Percentiles rank a stretch among this genome's conserved stretches.
These are phyloP conservation scores for Hypocryptadius cinnamomeus DNA, from an alignment of 2,113 vertebrate genomes.

Conservation along the genomic window DNA sequence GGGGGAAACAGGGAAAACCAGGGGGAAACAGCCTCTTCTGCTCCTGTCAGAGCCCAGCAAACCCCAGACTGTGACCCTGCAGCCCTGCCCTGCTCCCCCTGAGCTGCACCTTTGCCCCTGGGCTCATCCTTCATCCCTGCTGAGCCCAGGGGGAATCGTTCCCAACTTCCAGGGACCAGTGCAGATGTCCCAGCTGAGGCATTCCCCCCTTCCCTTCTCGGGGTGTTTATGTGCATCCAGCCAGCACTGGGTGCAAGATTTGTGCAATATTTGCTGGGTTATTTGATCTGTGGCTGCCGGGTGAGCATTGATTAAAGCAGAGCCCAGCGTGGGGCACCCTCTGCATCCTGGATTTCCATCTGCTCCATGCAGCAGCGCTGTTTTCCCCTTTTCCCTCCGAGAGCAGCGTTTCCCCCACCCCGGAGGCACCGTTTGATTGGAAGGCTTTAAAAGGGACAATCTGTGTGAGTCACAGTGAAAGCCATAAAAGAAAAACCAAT, in stretches of 20 bases:
- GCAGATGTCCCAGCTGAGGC: background rate
- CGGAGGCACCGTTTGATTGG: background rate
- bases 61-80: background rate
- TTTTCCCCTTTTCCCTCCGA: background rate
- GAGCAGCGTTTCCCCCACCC: background rate
- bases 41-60: background rate
- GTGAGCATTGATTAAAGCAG: background rate
- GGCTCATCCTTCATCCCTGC: background rate
- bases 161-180: background rate
- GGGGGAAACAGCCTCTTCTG: background rate
- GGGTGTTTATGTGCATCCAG: background rate
- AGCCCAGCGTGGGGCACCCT: background rate
- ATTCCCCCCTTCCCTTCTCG: background rate
- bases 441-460: constrained; percentile 4
- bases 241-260: background rate
- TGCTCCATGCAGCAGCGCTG: background rate
- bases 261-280: background rate
- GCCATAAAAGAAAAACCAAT: constrained; percentile 43
- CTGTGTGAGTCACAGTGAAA: background rate
- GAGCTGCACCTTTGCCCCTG: background rate
- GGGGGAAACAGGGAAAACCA: too few relatives aligned
- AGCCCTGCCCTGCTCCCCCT: background rate
- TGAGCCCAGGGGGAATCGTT: background rate
- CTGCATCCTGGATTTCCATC: background rate
- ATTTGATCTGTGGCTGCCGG: background rate